These are phyloP conservation scores for Lineus longissimus DNA, from an alignment of 1,140 invertebrate species.

Conservation along the genomic window DNA sequence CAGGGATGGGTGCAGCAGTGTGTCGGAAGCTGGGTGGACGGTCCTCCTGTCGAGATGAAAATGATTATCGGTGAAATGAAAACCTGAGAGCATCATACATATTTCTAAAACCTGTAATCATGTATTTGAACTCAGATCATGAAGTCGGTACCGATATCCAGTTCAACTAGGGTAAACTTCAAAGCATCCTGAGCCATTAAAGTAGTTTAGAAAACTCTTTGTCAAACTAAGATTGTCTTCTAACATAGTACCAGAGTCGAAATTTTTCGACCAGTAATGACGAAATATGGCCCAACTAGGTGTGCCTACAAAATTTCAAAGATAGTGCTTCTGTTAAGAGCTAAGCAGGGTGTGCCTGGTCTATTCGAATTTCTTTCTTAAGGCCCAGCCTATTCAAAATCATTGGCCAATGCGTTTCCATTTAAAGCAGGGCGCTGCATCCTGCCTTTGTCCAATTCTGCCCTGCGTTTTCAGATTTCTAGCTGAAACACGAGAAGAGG, in stretches of 20 bases:
- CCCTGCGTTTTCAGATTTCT: too few relatives aligned
- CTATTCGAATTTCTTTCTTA: too few relatives aligned
- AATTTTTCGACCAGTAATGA: neutral
- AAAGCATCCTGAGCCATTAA: neutral
- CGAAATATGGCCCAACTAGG: neutral
- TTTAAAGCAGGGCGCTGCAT: too few relatives aligned
- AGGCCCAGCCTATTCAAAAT: too few relatives aligned
- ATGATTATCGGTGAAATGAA: too few relatives aligned
- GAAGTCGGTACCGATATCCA: neutral
- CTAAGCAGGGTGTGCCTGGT: too few relatives aligned
- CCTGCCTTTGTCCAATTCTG: too few relatives aligned
- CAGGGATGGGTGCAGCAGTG: slow-evolving; percentile 73
- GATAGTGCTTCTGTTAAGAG: neutral
- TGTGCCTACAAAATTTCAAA: neutral
- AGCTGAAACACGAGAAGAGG: too few relatives aligned
- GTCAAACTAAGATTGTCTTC: neutral
- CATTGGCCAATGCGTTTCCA: too few relatives aligned
- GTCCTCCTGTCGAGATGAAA: slow-evolving; percentile 61
- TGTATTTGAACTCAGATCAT: neutral
- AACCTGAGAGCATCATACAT: too few relatives aligned
- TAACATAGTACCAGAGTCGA: neutral
- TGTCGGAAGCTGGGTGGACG: slow-evolving; percentile 73
- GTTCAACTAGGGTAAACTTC: too few relatives aligned
- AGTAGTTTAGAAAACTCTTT: neutral
- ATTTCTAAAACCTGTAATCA: neutral